A percentile compares a stretch with the other conserved stretches of the same genome.
phyloP scores from a whole-genome alignment of 2,888 invertebrate species.

The Emmelina monodactyla region DNA sequence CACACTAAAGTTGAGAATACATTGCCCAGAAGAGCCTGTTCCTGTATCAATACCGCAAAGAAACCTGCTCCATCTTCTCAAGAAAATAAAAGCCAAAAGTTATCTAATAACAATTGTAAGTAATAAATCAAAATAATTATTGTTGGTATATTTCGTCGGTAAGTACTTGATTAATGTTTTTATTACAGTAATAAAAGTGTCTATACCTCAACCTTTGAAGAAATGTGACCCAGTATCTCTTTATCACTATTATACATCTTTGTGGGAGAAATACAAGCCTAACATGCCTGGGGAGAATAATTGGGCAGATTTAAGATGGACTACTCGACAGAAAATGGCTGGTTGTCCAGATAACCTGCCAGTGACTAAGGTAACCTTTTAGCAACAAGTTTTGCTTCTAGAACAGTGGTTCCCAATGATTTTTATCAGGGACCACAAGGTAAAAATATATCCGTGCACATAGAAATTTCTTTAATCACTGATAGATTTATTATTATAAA shows the following conservation, averaged over 20 bases:
- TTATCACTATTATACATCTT: slow-evolving; percentile 77
- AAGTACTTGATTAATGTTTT: too few relatives aligned
- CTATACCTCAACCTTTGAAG: slow-evolving; percentile 42
- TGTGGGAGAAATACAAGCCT: slow-evolving; percentile 75
- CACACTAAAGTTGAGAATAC: slow-evolving; percentile 26
- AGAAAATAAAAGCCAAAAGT: slow-evolving; percentile 18
- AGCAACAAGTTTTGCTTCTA: too few relatives aligned
- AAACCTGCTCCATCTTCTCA: slow-evolving; percentile 26
- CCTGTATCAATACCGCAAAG: slow-evolving; percentile 38
- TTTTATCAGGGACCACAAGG: too few relatives aligned
- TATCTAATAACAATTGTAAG: slow-evolving; percentile 25
- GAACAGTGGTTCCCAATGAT: too few relatives aligned
- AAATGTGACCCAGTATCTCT: slow-evolving; percentile 78
- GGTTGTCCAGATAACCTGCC: slow-evolving; percentile 33
- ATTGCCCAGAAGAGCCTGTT: slow-evolving; percentile 33
- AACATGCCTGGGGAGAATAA: slow-evolving; percentile 77
- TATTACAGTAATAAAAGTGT: slow-evolving; percentile 69
- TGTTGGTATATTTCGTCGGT: slow-evolving; percentile 8
- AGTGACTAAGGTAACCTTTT: slow-evolving; percentile 25
- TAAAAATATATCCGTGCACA: too few relatives aligned
- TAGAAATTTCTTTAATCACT: too few relatives aligned
- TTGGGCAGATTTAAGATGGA: slow-evolving; percentile 73
- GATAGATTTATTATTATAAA: too few relatives aligned
- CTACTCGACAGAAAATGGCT: slow-evolving; percentile 73
- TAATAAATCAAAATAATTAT: not conserved